Conservation (phyloP, 1,140 invertebrate species). For the Neotoxoptera formosana region DNA sequence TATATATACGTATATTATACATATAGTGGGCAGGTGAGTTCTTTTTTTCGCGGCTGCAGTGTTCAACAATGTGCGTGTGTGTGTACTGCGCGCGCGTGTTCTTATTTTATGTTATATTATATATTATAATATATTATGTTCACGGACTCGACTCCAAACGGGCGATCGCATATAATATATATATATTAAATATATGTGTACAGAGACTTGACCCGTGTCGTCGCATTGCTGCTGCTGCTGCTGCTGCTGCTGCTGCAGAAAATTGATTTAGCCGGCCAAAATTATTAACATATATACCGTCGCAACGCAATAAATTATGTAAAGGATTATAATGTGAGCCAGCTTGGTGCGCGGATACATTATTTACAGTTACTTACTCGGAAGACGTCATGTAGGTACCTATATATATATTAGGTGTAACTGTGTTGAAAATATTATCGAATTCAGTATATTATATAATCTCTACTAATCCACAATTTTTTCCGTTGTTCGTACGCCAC, state of each 20-base stretch:
- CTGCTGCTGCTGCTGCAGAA: not conserved
- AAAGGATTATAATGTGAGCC: not conserved
- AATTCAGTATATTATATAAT: not conserved
- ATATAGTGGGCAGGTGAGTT: not conserved
- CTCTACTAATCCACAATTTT: not conserved
- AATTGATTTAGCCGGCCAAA: not conserved
- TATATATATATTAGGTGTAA: not conserved
- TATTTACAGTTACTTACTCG: not conserved
- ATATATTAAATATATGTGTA: not conserved
- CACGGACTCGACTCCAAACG: not conserved
- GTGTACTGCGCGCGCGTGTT: not conserved
- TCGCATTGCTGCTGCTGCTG: not conserved
- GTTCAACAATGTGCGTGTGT: not conserved
- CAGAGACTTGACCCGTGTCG: not conserved
- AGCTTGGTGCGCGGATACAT: not conserved
- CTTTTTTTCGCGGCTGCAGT: not conserved
- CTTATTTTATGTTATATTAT: not conserved
- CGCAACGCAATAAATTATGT: slow-evolving; percentile 7
- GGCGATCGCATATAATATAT: not conserved
- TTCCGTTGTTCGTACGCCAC: not conserved
- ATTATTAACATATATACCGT: not conserved
- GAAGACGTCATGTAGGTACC: slow-evolving; percentile 1
- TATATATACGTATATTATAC: too few relatives aligned
- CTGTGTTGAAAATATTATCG: not conserved
- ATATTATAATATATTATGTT: not conserved